These are phyloP conservation scores for Clistopyga incitator DNA, from an alignment of 2,888 invertebrate species.

Conservation along the genomic window DNA sequence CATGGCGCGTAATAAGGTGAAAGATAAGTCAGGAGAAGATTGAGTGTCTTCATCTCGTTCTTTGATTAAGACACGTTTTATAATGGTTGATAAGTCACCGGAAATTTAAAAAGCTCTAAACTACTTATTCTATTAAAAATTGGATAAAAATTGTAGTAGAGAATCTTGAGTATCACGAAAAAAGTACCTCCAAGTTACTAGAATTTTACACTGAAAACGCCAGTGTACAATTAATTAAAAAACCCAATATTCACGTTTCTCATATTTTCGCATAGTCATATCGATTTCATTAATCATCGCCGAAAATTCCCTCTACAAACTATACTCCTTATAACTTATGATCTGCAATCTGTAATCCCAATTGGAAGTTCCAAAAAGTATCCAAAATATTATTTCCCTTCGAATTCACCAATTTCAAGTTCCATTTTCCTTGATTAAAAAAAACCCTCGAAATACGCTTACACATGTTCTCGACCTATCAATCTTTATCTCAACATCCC, in stretches of 20 bases:
- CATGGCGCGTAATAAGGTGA: background rate
- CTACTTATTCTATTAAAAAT: background rate
- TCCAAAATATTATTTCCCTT: background rate
- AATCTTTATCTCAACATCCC: background rate
- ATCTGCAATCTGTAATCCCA: too few relatives aligned
- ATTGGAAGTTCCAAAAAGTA: background rate
- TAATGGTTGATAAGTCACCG: background rate
- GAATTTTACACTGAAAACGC: too few relatives aligned
- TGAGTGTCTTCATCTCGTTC: background rate
- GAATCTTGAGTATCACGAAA: too few relatives aligned
- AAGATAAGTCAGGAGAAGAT: background rate
- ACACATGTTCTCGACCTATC: background rate
- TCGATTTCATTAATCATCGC: background rate
- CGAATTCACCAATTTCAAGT: background rate
- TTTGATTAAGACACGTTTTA: background rate
- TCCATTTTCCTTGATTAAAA: background rate
- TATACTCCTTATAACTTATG: background rate
- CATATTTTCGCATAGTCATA: background rate
- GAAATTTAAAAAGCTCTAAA: background rate
- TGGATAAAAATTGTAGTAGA: too few relatives aligned
- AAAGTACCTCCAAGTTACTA: too few relatives aligned
- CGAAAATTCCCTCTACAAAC: too few relatives aligned
- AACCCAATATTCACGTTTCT: background rate
- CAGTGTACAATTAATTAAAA: too few relatives aligned
- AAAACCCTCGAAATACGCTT: background rate